Evolutionary conservation across 1,140 invertebrate genomes (phyloP).

Genomic region (Potamilus streckersoni): DNA sequence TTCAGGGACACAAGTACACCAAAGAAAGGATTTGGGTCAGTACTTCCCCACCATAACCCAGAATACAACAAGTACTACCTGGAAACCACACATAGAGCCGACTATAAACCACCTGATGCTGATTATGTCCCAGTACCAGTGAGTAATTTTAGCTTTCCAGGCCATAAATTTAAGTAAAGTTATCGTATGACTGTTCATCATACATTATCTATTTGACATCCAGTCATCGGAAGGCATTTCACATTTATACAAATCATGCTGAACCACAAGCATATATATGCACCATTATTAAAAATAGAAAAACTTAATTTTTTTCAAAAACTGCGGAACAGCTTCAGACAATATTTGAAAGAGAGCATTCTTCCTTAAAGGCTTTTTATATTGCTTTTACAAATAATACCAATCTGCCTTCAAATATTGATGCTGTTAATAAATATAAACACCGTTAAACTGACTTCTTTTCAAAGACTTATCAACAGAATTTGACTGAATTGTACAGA

Average conservation of each 20-base stretch:
- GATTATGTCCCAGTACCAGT: slow-evolving; percentile 49
- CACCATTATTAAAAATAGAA: background rate
- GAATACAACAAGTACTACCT: slow-evolving; percentile 60
- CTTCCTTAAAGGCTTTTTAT: no score
- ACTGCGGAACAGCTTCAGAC: no score
- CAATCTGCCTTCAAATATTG: no score
- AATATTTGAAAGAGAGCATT: no score
- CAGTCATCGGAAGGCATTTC: background rate
- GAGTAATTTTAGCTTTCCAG: slow-evolving; percentile 15
- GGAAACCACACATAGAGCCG: slow-evolving; percentile 60
- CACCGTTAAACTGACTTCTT: no score
- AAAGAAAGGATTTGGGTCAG: slow-evolving; percentile 51
- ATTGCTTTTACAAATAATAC: no score
- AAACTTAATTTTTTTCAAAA: background rate
- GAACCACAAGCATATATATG: background rate
- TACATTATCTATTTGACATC: background rate
- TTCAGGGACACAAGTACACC: slow-evolving; percentile 57
- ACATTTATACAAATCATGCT: background rate
- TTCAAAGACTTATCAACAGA: no score
- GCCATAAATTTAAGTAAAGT: background rate
- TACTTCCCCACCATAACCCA: slow-evolving; percentile 59
- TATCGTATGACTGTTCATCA: background rate
- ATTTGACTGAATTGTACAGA: no score
- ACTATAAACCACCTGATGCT: slow-evolving; percentile 59
- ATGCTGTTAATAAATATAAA: no score